phyloP scores from a whole-genome alignment of 1,140 invertebrate species.

The Bradysia coprophila region DNA sequence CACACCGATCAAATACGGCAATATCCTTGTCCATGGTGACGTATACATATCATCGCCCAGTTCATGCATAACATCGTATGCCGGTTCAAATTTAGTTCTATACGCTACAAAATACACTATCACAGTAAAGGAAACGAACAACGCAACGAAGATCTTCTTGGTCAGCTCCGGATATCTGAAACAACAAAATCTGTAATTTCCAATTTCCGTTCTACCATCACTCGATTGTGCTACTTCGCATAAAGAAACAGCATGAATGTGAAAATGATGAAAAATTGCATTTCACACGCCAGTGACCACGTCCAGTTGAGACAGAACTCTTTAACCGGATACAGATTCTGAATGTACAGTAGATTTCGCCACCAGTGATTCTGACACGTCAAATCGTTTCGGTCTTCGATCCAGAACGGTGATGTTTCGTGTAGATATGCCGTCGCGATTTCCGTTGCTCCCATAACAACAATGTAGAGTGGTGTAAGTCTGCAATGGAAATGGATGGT shows the following conservation, averaged over 20 bases:
- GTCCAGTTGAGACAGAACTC: constrained; percentile 55
- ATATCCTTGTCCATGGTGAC: constrained; percentile 16
- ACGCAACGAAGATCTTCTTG: constrained; percentile 6
- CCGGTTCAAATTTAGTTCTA: constrained; percentile 13
- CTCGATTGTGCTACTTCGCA: constrained; percentile 30
- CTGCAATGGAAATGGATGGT: constrained; percentile 12
- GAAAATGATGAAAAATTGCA: constrained; percentile 51
- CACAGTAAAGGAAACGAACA: constrained; percentile 9
- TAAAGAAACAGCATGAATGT: constrained; percentile 30
- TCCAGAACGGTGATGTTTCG: constrained; percentile 27
- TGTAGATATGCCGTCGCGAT: constrained; percentile 27
- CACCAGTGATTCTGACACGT: constrained; percentile 37
- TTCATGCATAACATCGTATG: constrained; percentile 15
- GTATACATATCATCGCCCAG: constrained; percentile 19
- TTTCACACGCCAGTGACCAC: constrained; percentile 68
- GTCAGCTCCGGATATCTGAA: constrained; percentile 11
- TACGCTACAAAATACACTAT: constrained; percentile 15
- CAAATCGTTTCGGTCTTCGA: constrained; percentile 26
- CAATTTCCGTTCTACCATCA: too few species aligned
- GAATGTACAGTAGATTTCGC: constrained; percentile 42
- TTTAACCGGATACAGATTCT: constrained; percentile 31
- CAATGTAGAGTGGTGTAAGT: constrained; percentile 31
- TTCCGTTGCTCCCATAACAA: constrained; percentile 28
- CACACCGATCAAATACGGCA: constrained; percentile 18
- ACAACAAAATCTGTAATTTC: not conserved